Evolutionary conservation across 2,888 invertebrate species (phyloP).

Genomic region (Heliconius aoede): DNA sequence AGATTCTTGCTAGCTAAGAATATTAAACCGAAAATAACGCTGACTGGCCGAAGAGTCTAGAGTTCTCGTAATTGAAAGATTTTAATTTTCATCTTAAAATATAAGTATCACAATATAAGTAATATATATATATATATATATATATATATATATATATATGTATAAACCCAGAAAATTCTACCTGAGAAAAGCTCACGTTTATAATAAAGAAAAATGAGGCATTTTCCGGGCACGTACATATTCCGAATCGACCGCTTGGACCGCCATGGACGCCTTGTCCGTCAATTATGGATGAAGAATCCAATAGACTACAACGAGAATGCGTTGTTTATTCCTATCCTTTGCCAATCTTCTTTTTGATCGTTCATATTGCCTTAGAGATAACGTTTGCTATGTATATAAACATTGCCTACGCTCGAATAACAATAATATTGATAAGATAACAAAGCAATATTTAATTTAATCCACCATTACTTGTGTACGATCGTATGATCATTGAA

Average conservation of each 20-base stretch:
- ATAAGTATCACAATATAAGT: too few relatives aligned
- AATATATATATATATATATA: too few relatives aligned
- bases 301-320: slow-evolving; percentile 29
- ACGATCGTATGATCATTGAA: neutral
- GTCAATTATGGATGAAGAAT: slow-evolving; percentile 28
- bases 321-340: slow-evolving; percentile 28
- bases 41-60: too few relatives aligned
- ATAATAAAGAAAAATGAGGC: slow-evolving; percentile 11
- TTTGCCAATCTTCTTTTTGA: slow-evolving; percentile 14
- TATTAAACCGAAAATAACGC: too few relatives aligned
- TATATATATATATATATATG: neutral
- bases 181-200: neutral
- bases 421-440: neutral
- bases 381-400: slow-evolving; percentile 21
- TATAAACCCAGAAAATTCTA: neutral
- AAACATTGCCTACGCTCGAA: neutral
- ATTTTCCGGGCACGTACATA: slow-evolving; percentile 7
- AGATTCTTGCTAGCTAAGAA: too few relatives aligned
- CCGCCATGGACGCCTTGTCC: slow-evolving; percentile 23
- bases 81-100: too few relatives aligned
- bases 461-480: neutral
- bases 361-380: slow-evolving; percentile 18
- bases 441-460: neutral
- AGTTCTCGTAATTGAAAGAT: too few relatives aligned
- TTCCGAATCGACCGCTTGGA: neutral